Conservation (phyloP, 2,888 invertebrate genomes). For the Artemia sinica region DNA sequence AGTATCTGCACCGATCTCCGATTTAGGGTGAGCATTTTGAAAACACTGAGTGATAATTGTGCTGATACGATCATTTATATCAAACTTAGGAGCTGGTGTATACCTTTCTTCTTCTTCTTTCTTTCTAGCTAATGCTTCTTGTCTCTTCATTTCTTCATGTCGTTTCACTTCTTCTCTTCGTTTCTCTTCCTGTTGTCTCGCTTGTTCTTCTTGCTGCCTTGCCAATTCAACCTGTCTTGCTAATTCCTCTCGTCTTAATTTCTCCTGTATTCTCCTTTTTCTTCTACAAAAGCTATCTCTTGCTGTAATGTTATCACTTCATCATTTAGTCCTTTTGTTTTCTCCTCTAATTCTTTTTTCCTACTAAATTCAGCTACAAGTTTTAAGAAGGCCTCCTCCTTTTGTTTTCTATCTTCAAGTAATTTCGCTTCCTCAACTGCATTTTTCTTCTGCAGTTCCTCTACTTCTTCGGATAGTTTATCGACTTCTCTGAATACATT, state of each 20-base stretch:
- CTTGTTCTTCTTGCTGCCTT: conserved; percentile 19
- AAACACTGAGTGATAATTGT: conserved; percentile 9
- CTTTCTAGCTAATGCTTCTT: conserved; percentile 4
- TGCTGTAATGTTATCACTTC: not conserved
- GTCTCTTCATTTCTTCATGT: not conserved
- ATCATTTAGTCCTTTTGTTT: conserved; percentile 12
- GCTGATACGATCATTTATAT: not conserved
- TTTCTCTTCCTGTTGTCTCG: conserved; percentile 21
- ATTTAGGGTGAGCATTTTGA: not conserved
- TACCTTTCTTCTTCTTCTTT: not conserved
- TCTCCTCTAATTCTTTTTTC: not conserved
- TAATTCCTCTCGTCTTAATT: conserved; percentile 16
- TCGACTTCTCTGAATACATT: conserved; percentile 63
- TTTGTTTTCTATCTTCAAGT: conserved; percentile 18
- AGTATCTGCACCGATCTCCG: no score
- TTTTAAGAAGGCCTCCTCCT: conserved; percentile 6
- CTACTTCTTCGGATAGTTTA: not conserved
- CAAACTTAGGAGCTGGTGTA: not conserved
- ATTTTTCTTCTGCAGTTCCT: conserved; percentile 2
- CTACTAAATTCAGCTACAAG: not conserved
- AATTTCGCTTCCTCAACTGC: conserved; percentile 14
- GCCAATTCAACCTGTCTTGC: conserved; percentile 2
- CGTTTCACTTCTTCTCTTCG: conserved; percentile 14
- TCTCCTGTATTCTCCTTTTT: conserved; percentile 10
- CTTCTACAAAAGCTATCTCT: not conserved